These are phyloP conservation scores for Lerema accius DNA, from an alignment of 1,140 invertebrate genomes.

Conservation along the genomic window DNA sequence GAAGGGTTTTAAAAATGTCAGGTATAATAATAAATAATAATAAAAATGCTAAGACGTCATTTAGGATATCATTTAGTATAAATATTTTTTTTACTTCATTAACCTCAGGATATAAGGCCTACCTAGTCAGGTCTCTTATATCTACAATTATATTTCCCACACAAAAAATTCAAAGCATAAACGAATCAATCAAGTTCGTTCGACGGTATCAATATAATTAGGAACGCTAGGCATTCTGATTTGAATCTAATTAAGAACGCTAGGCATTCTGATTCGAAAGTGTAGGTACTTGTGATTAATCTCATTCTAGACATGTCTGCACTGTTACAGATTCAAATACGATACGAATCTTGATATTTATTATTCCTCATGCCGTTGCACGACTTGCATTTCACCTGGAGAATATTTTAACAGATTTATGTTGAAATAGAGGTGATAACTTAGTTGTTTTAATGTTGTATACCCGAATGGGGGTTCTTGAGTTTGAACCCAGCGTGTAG, in stretches of 20 bases:
- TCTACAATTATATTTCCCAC: too few species aligned
- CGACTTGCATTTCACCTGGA: constrained; percentile 67
- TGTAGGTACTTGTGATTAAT: constrained; percentile 39
- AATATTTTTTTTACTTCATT: too few species aligned
- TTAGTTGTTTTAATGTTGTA: too few species aligned
- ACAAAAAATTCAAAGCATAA: constrained; percentile 4
- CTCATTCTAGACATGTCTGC: constrained; percentile 56
- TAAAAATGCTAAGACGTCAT: too few species aligned
- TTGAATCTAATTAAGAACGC: constrained; percentile 15
- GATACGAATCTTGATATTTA: constrained; percentile 62
- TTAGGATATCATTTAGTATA: too few species aligned
- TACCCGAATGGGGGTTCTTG: too few species aligned
- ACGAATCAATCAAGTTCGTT: constrained; percentile 14
- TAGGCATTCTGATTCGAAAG: too few species aligned
- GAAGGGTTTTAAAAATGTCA: too few species aligned
- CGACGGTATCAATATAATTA: constrained; percentile 14
- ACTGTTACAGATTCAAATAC: constrained; percentile 62
- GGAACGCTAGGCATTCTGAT: constrained; percentile 14
- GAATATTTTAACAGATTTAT: constrained; percentile 67
- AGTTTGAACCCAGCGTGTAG: too few species aligned
- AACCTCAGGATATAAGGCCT: too few species aligned
- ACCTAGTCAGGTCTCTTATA: too few species aligned
- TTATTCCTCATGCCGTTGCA: constrained; percentile 60
- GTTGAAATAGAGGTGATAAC: constrained; percentile 43
- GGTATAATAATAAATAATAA: too few species aligned